Base-by-base conservation (phyloP, 2,113 vertebrate species). In the Romanogobio albipinnatus region DNA sequence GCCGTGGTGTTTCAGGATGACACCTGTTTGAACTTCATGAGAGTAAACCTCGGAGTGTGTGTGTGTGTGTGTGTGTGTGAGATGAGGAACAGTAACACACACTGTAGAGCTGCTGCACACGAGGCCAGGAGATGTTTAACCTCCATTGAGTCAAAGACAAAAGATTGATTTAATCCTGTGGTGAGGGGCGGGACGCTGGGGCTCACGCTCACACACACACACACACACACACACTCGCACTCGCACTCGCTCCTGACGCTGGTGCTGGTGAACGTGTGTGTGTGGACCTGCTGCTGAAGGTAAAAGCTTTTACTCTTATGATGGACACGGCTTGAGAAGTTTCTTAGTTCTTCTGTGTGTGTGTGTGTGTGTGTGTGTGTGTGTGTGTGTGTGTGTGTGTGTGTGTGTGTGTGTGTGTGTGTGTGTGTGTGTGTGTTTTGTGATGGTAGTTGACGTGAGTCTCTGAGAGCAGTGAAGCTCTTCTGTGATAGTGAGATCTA, bases 111-210 rank as follows among this genome's bases (percentile, higher is more conserved):
- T 56, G 53, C 53, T 56, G 53, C 53, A 56, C 53, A 56, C 17
- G 94, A 95, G 93, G 94, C 70, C 90, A 94, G 94, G 94, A 96
- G 95, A 96, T 94, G 94, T 97, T 97, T 97, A 96, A 97, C 95
- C 94, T 87, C 92, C 90, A 95, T 97, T 98, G 96, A 98, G 86
- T 90, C 92, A 87, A 61, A 91, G 90, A 97, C 96, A 98, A 97
- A 93, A 96, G 95, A 93, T 91, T 89, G 86, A 95, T 96, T 96
- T 96, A 96, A 95, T 97, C 94, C 89, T 92, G 92, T 92, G 93
- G 95, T 91, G 94, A 95, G 75, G 49, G 76, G 36, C 81, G 90
- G 91, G 86, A 86, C 90, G 92, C 92, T 90, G 82, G 84, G 11
- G 85, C 66, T 53, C 51, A 6, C 51, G 5, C 51, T 17, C 51